A percentile compares a stretch with the other conserved stretches of the same genome.
These are phyloP conservation scores for Ormyrus nitidulus DNA, from an alignment of 2,888 invertebrate species.

Conservation along the genomic window DNA sequence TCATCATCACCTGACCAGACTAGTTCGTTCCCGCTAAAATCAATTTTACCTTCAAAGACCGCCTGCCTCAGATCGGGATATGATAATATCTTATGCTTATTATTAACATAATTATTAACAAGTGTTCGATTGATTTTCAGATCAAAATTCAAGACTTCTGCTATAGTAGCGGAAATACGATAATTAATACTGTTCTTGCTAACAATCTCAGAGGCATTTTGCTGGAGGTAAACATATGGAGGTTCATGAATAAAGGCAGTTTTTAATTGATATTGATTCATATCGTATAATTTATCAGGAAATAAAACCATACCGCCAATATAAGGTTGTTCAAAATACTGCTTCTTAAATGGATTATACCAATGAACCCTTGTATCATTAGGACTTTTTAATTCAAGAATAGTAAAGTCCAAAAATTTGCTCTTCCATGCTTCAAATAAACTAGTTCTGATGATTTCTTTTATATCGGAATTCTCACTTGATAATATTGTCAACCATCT, in stretches of 20 bases:
- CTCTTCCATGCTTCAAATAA: slow-evolving; percentile 12
- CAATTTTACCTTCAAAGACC: slow-evolving; percentile 25
- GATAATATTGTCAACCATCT: slow-evolving; percentile 22
- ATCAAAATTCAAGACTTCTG: slow-evolving; percentile 57
- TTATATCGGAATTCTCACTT: neutral
- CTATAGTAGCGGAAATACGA: slow-evolving; percentile 17
- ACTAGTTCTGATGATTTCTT: neutral
- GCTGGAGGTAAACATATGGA: slow-evolving; percentile 33
- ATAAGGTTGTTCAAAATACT: slow-evolving; percentile 33
- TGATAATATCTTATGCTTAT: too few relatives aligned
- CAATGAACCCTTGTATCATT: slow-evolving; percentile 50
- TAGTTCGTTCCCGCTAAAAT: slow-evolving; percentile 30
- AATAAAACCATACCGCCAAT: slow-evolving; percentile 47
- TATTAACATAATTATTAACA: neutral
- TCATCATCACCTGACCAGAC: slow-evolving; percentile 36
- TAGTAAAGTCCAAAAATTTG: slow-evolving; percentile 29
- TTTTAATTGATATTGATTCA: slow-evolving; percentile 57
- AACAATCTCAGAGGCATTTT: slow-evolving; percentile 1
- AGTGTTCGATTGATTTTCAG: neutral
- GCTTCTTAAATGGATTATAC: slow-evolving; percentile 54
- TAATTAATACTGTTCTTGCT: slow-evolving; percentile 36
- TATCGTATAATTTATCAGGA: slow-evolving; percentile 59
- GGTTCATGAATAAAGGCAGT: slow-evolving; percentile 18
- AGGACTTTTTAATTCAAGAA: slow-evolving; percentile 22
- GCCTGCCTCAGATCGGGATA: neutral